Evolutionary conservation across 2,888 invertebrate species (phyloP), one percentile per base, ranked within the genome.

Genomic region (Eudemis profundana): DNA sequence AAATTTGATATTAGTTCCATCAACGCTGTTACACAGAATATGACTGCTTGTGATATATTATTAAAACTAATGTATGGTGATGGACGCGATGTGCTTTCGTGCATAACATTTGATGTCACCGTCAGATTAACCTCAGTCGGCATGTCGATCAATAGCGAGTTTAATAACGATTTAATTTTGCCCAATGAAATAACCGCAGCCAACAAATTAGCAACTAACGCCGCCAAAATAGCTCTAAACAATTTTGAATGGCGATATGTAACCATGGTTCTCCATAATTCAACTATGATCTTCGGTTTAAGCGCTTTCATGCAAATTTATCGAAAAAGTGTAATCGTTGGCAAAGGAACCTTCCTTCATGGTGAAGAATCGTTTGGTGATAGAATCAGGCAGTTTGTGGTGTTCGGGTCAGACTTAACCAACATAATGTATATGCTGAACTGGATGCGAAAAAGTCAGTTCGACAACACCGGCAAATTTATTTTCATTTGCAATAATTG

Each of bases 401-500:
- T 89, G 42, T 86, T 89, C 65, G 83, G 78, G 15, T 69, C 69
- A 23, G 77, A 78, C 59, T 33, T 83, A 10, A 61, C 62, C n/a
- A 72, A 81, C 38, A 74, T 89, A 15, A 69, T 68, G 51, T 42
- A 71, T 12, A 74, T 81, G 63, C 68, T 90, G 12, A 62, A 75
- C 19, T 80, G 79, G 76, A 78, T 86, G 75, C 69, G 70, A 19
- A 61, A 67, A 5, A 74, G 78, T 54, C 65, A 78, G 62, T 84
- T 85, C 56, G 83, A 86, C 67, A 89, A 85, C 62, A 85, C 83
- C 0, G 87, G 87, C 0, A 83, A 79, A 67, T 85, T 78, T 67
- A 79, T 90, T n/a, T 72, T 89, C 8, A 69, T 86, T 51, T 90
- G 90, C 64, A 75, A 81, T 68, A 73, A 82, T 23, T 90, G 90